Percentiles rank a stretch among this genome's conserved stretches.
Conservation (phyloP, 2,113 vertebrate species). For the Stegastes partitus region DNA sequence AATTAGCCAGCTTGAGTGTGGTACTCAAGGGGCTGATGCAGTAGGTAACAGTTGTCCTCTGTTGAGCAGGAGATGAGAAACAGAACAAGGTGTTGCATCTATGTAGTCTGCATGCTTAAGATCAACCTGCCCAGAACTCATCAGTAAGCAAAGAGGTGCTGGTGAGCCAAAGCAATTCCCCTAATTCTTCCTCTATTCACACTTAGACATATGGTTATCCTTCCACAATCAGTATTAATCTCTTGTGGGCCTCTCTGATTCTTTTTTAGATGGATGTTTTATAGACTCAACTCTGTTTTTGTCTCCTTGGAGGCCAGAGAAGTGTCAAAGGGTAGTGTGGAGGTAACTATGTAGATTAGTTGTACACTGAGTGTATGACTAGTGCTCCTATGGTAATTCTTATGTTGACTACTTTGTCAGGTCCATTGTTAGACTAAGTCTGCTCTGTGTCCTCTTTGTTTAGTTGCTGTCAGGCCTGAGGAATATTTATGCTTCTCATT, state of each 20-base stretch:
- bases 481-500: not conserved
- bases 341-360: not conserved
- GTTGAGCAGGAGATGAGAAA: not conserved
- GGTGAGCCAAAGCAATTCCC: conserved; percentile 36
- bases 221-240: conserved; percentile 45
- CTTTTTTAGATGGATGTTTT: conserved; percentile 37
- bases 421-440: not conserved
- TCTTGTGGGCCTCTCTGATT: conserved; percentile 11
- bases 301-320: not conserved
- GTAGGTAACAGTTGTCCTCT: not conserved
- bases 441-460: not conserved
- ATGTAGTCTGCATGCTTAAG: conserved; percentile 5
- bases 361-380: not conserved
- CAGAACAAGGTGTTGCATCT: conserved; percentile 7
- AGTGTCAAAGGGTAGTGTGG: not conserved
- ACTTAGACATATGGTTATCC: conserved; percentile 23
- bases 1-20: not conserved
- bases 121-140: conserved; percentile 35
- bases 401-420: not conserved
- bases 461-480: not conserved
- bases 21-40: not conserved
- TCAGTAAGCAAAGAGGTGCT: conserved; percentile 39
- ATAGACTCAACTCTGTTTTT: conserved; percentile 29
- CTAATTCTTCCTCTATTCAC: conserved; percentile 37
- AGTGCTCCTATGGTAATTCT: not conserved